Conservation (phyloP, 2,797 vertebrate genomes). For the Thunnus albacares region DNA sequence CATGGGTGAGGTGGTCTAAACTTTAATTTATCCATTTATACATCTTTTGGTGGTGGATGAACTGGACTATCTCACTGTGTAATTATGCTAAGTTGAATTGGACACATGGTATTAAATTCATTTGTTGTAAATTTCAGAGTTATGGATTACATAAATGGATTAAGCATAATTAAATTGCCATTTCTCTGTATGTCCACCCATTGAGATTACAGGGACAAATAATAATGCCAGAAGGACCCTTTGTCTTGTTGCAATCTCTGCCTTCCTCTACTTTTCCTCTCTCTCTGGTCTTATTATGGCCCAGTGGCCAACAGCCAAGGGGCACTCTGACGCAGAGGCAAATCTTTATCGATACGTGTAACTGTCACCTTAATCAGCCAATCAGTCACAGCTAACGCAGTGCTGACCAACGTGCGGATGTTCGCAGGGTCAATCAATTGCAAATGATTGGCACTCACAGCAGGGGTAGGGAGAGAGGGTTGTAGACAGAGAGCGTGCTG, state of each 20-base stretch:
- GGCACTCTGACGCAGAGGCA: slow-evolving; percentile 52
- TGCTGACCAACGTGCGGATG: slow-evolving; percentile 58
- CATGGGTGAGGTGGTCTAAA: no score
- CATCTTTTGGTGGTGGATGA: no score
- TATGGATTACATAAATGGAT: no score
- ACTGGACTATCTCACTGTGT: no score
- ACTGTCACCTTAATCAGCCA: slow-evolving; percentile 76
- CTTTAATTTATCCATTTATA: no score
- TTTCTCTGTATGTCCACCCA: slow-evolving; percentile 4
- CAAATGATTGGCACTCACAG: slow-evolving; percentile 74
- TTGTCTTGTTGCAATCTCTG: slow-evolving; percentile 24
- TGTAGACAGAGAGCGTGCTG: slow-evolving; percentile 50
- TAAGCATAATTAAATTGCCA: not conserved
- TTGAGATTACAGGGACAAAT: slow-evolving; percentile 17
- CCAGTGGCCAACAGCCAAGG: slow-evolving; percentile 48
- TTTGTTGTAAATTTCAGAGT: no score
- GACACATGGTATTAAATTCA: no score
- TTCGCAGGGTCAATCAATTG: slow-evolving; percentile 75
- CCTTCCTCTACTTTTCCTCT: slow-evolving; percentile 31
- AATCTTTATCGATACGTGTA: slow-evolving; percentile 76
- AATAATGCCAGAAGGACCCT: slow-evolving; percentile 30
- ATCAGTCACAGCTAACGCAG: slow-evolving; percentile 68
- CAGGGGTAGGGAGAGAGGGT: not conserved
- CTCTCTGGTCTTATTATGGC: slow-evolving; percentile 59
- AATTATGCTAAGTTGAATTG: no score